Evolutionary conservation across 2,113 vertebrate species (phyloP).

Genomic region (Stomatorhinus ivindoensis): DNA sequence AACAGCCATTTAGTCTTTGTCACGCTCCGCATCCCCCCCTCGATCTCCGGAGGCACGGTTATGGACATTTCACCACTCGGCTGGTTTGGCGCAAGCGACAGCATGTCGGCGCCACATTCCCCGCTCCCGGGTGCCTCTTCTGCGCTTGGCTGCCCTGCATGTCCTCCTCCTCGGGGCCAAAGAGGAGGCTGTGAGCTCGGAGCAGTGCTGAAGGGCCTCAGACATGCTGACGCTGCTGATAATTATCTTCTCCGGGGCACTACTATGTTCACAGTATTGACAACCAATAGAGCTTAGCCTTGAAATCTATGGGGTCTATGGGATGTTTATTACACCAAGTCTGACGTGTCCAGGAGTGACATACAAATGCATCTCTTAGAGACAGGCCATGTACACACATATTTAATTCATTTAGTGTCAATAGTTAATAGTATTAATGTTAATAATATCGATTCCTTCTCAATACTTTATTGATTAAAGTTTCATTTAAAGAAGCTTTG

Average conservation of each 20-base stretch:
- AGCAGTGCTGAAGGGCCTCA: not conserved
- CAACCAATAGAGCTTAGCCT: not conserved
- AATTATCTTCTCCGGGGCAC: not conserved
- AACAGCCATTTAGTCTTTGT: slow-evolving; percentile 9
- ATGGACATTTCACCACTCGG: not conserved
- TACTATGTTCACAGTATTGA: not conserved
- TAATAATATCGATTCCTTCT: not conserved
- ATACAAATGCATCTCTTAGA: not conserved
- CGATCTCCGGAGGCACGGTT: not conserved
- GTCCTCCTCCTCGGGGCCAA: not conserved
- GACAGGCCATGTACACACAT: not conserved
- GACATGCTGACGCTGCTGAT: not conserved
- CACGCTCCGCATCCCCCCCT: not conserved
- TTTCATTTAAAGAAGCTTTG: not conserved
- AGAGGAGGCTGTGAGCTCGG: not conserved
- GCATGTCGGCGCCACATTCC: not conserved
- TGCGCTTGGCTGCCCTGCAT: not conserved
- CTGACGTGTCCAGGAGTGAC: not conserved
- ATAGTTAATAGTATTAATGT: not conserved
- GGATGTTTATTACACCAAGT: not conserved
- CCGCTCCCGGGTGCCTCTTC: not conserved
- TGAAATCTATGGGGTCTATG: not conserved
- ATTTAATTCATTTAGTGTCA: not conserved
- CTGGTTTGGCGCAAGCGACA: not conserved
- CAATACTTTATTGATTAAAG: not conserved